Evolutionary conservation across 2,797 vertebrate genomes (phyloP).

Genomic region (Poeciliopsis turneri): DNA sequence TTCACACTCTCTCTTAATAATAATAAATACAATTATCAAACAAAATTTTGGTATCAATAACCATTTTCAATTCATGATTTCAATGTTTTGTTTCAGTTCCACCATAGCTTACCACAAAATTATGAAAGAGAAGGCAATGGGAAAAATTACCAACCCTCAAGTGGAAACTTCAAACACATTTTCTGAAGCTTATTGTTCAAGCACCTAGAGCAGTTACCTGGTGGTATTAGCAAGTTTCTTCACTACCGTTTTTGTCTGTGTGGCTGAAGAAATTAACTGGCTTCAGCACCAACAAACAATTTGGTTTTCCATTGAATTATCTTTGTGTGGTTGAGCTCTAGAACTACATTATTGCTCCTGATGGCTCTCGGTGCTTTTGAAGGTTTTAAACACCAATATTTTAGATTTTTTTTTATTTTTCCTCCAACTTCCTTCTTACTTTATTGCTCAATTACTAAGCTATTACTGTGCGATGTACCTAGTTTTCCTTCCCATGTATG

Average conservation of each 20-base stretch:
- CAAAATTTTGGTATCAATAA: too few species aligned
- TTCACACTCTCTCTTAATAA: too few species aligned
- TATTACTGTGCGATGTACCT: not conserved
- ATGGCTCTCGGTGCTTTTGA: too few species aligned
- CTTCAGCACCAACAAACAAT: not conserved
- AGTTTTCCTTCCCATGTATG: too few species aligned
- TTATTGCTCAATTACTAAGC: too few species aligned
- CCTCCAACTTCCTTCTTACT: too few species aligned
- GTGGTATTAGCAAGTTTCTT: not conserved
- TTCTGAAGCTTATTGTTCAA: not conserved
- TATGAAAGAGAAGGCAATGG: not conserved
- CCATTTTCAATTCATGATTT: not conserved
- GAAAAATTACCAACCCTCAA: not conserved
- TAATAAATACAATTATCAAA: too few species aligned
- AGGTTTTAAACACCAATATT: too few species aligned
- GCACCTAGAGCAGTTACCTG: not conserved
- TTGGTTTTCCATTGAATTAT: not conserved
- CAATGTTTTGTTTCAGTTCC: not conserved
- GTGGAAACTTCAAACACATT: not conserved
- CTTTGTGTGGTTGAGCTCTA: not conserved
- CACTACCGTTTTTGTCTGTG: not conserved
- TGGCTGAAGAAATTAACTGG: not conserved
- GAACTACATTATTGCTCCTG: not conserved
- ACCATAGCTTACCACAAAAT: not conserved
- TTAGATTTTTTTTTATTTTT: too few species aligned